phyloP scores from a whole-genome alignment of 2,797 vertebrate species.

The Gallirallus australis region DNA sequence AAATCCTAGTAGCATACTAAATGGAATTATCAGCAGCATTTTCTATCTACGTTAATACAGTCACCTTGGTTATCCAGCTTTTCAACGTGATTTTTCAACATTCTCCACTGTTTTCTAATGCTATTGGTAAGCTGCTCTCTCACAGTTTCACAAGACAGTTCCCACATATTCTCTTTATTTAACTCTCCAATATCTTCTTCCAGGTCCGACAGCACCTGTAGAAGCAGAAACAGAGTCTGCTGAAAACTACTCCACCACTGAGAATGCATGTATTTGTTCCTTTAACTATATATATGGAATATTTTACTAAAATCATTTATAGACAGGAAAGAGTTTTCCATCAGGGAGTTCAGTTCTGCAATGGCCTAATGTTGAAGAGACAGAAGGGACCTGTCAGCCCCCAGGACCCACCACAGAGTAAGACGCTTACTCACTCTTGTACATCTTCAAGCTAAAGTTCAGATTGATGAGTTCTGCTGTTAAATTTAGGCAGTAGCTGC shows the following conservation, averaged over 20 bases:
- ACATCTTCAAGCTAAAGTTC: not conserved
- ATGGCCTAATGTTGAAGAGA: not conserved
- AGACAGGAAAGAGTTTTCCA: not conserved
- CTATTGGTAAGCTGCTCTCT: slow-evolving; percentile 95
- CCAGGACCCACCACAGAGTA: not conserved
- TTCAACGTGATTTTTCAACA: slow-evolving; percentile 92
- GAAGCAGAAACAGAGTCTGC: not conserved
- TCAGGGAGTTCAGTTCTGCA: not conserved
- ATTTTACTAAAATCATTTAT: not conserved
- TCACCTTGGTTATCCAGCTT: slow-evolving; percentile 94
- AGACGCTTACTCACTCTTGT: not conserved
- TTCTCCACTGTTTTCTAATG: slow-evolving; percentile 97
- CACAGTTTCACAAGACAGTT: slow-evolving; percentile 92
- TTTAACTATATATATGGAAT: not conserved
- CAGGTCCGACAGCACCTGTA: slow-evolving; percentile 85
- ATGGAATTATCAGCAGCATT: not conserved
- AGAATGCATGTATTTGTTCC: rapidly evolving
- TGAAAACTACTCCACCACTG: not conserved
- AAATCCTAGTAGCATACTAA: not conserved
- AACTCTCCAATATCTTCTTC: slow-evolving; percentile 87
- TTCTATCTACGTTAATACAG: not conserved
- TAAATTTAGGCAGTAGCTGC: not conserved
- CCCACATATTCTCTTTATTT: slow-evolving; percentile 87
- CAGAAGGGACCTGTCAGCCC: not conserved
- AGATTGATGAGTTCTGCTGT: not conserved